Percentiles rank a stretch among this genome's conserved stretches.
phyloP scores from a whole-genome alignment of 2,888 invertebrate genomes.

The Dicycla oo region DNA sequence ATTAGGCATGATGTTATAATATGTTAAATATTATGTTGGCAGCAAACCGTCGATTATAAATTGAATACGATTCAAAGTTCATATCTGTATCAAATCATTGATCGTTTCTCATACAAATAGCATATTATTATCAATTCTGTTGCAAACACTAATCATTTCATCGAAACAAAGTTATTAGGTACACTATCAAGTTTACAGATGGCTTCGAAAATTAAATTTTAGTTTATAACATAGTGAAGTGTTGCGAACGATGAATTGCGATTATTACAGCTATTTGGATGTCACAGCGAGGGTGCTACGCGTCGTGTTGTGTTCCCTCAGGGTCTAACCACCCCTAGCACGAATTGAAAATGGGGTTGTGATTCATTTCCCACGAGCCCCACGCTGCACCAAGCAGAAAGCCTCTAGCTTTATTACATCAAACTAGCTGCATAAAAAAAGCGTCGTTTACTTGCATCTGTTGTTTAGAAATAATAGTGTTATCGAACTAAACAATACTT shows the following conservation, averaged over 20 bases:
- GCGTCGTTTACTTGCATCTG: constrained; percentile 66
- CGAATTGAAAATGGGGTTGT: constrained; percentile 89
- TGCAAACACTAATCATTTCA: constrained; percentile 29
- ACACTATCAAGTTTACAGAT: constrained; percentile 21
- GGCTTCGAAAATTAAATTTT: constrained; percentile 54
- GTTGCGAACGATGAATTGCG: constrained; percentile 80
- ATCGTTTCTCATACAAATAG: constrained; percentile 17
- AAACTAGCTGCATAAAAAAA: constrained; percentile 71
- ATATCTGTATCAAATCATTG: constrained; percentile 26
- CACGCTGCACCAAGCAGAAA: constrained; percentile 77
- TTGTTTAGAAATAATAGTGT: constrained; percentile 44
- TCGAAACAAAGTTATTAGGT: constrained; percentile 30
- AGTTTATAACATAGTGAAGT: constrained; percentile 66
- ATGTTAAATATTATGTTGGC: no score
- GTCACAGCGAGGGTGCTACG: constrained; percentile 84
- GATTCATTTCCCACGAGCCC: constrained; percentile 89
- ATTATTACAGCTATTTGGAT: constrained; percentile 87
- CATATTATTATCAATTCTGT: constrained; percentile 33
- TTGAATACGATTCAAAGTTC: constrained; percentile 24
- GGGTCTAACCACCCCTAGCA: constrained; percentile 80
- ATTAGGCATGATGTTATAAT: no score
- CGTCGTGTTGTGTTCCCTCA: constrained; percentile 76
- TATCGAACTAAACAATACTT: constrained; percentile 31
- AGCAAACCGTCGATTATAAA: constrained; percentile 7
- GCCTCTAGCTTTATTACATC: constrained; percentile 80